A percentile compares a stretch with the other conserved stretches of the same genome.
Evolutionary conservation across 2,888 invertebrate genomes (phyloP).

Genomic region (Germaria angustata): DNA sequence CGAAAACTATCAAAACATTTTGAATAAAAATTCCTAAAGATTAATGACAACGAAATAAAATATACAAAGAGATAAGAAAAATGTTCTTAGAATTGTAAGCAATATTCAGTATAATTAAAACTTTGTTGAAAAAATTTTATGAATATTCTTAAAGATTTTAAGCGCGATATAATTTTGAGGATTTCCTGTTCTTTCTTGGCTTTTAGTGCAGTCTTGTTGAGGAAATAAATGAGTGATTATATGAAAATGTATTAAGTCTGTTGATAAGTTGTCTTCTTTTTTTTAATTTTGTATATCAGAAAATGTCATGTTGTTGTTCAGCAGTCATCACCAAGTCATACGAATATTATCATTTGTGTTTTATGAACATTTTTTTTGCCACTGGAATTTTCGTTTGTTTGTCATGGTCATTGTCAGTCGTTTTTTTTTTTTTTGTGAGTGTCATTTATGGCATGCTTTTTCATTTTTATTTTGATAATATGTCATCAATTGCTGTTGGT

Average conservation of each 20-base stretch:
- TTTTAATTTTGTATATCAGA: constrained; percentile 17
- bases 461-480: background rate
- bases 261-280: background rate
- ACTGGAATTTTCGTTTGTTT: constrained; percentile 21
- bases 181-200: constrained; percentile 16
- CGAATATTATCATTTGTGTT: background rate
- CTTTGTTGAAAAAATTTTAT: background rate
- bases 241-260: background rate
- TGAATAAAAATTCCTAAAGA: constrained; percentile 45
- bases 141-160: background rate
- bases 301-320: constrained; percentile 27
- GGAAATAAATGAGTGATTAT: constrained; percentile 1
- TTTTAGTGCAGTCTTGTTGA: background rate
- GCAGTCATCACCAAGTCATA: constrained; percentile 12
- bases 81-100: constrained; percentile 31
- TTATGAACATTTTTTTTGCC: background rate
- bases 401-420: constrained; percentile 34
- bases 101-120: constrained; percentile 35
- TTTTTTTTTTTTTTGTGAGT: background rate
- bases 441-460: constrained; percentile 1
- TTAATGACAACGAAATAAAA: constrained; percentile 54
- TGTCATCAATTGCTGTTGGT: constrained; percentile 41
- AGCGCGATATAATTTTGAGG: constrained; percentile 4
- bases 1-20: constrained; percentile 54
- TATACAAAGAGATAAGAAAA: constrained; percentile 12